These are phyloP conservation scores for Apostichopus parvimensis DNA, from an alignment of 35 echinoderm and acorn worm species.

Conservation along the genomic window DNA sequence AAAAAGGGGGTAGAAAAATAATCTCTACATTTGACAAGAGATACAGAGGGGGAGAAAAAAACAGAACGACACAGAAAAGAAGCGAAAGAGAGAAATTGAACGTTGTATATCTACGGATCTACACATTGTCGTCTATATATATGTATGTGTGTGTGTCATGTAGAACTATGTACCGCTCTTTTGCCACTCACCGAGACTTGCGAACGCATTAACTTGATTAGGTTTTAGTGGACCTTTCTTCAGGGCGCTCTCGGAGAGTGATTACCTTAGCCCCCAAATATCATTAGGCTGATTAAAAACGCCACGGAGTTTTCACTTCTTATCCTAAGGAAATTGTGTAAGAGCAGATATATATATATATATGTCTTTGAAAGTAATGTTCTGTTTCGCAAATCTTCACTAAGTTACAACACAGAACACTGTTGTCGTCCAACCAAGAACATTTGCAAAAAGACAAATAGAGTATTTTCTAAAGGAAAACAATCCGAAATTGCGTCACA, in stretches of 20 bases:
- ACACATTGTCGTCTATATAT: neutral
- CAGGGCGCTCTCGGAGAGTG: slow-evolving; percentile 35
- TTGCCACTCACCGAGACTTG: neutral
- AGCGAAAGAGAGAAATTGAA: neutral
- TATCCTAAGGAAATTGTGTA: slow-evolving; percentile 29
- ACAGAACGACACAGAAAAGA: neutral
- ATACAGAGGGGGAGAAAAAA: neutral
- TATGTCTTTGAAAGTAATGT: neutral
- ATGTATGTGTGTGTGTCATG: neutral
- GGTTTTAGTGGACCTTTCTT: slow-evolving; percentile 53
- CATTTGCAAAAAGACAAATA: too few relatives aligned
- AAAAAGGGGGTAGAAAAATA: neutral
- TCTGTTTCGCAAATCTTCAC: too few relatives aligned
- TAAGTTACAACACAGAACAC: too few relatives aligned
- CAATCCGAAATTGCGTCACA: too few relatives aligned
- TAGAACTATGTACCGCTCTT: neutral
- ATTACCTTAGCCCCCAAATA: slow-evolving; percentile 52
- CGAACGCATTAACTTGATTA: slow-evolving; percentile 60
- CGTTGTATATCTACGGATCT: neutral
- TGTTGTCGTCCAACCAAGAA: too few relatives aligned
- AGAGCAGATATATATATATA: slow-evolving; percentile 18
- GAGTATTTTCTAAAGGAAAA: too few relatives aligned
- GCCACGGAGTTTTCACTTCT: slow-evolving; percentile 53
- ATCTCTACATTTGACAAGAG: neutral
- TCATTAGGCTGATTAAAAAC: slow-evolving; percentile 59